Evolutionary conservation across 2,113 vertebrate species (phyloP), one percentile per base, ranked within the genome.

Genomic region (Heterotilapia buettikoferi): DNA sequence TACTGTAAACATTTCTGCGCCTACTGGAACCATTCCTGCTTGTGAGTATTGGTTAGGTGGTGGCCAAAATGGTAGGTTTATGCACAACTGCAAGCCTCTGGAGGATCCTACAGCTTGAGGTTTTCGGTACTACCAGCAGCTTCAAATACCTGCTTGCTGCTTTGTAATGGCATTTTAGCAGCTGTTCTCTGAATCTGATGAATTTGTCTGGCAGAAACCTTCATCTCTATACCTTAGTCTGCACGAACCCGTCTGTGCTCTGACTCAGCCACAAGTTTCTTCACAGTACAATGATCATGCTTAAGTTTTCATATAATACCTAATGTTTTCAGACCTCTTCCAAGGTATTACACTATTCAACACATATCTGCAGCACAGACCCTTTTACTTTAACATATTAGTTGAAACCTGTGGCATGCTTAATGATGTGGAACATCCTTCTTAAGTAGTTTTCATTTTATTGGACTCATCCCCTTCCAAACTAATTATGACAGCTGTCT

Each of bases 161-260:
- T 66, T n/a, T 38, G 61, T 63, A 63, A 63, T 59, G 29, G 57
- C 14, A 31, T 61, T 66, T 66, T 66, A 66, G 10, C 66, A 43
- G 36, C 36, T 0, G 66, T 36, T 71, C 66, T 68, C 33, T 68
- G 18, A 38, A 13, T 68, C 11, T 36, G 33, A 8, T 21, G 19
- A 68, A 33, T 63, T 63, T 63, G 29, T 63, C 29, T 63, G 59
- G 18, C 59, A 63, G 59, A 36, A n/a, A 59, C 14, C 57, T 59
- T 61, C 57, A 31, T 31, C 26, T 31, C 16, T 31, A 31, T 33
- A 26, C 2, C 31, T 68, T 21, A 8, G n/a, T 40, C 63, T 68
- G 63, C 36, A 40, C 36, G 0, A 9, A 68, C 63, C 63, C 4
- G 0, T 68, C 63, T 68, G 63, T 40, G 36, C 63, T 21, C 63